Evolutionary conservation across 1,140 invertebrate species (phyloP), one percentile per base, ranked within the genome.

Genomic region (Tetramorium simillimum): DNA sequence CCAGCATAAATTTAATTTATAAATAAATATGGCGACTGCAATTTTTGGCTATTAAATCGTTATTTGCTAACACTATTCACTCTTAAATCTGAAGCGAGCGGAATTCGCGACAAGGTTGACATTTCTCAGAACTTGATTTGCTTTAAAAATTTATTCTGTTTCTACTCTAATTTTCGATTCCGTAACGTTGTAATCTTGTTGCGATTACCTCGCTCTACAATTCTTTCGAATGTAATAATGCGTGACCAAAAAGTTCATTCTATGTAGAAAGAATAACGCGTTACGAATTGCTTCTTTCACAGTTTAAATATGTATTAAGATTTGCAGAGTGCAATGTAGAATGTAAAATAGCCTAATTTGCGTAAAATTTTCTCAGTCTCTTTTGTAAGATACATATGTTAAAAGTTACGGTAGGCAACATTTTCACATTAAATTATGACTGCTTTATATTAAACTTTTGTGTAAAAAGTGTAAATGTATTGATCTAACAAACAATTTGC

Each of bases 21-120:
- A 33, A 16, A 33, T 40, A 76, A 46, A n/a, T 58, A 21, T 18
- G 28, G 12, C 18, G 10, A 40, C n/a, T 65, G 40, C 24, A 69
- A 87, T 69, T 86, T 87, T 85, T 62, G 75, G 0, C 10, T 3
- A 28, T 43, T 40, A 78, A 65, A 67, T 86, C 18, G 43, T 77
- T 70, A 86, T 86, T 87, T 86, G 24, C 62, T 33, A n/a, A 85
- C n/a, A 53, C 49, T 18, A 53, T 86, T 40, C 62, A 60, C 24
- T 63, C n/a, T 56, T 65, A n/a, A 67, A 65, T 80, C n/a, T 51
- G n/a, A 24, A 18, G 28, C 28, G 9, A 16, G 18, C 28, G 12
- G n/a, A 80, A 80, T 80, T 37, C 60, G 21, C 7, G 43, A n/a
- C 43, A 43, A 49, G 37, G 12, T 51, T 69, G 37, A 67, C 43